Percentiles rank a stretch among this genome's conserved stretches.
phyloP scores from a whole-genome alignment of 2,888 invertebrate genomes.

The Lasioglossum morio region DNA sequence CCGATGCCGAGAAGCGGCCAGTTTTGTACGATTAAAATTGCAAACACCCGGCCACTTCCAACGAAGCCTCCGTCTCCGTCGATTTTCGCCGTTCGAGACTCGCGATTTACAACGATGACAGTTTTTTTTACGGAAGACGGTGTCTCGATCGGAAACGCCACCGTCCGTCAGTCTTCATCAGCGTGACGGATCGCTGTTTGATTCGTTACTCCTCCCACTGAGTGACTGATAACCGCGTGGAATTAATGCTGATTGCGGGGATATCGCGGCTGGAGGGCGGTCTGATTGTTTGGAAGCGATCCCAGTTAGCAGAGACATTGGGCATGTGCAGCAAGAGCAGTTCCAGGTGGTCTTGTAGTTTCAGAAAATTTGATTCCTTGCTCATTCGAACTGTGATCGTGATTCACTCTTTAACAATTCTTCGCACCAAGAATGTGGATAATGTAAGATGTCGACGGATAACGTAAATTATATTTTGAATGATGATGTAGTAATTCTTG shows the following conservation, averaged over 20 bases:
- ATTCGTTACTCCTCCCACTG: background rate
- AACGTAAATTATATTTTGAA: too few relatives aligned
- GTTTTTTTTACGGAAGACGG: background rate
- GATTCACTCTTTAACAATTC: too few relatives aligned
- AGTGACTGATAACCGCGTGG: background rate
- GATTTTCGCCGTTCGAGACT: background rate
- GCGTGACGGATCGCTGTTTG: background rate
- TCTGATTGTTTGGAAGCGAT: background rate
- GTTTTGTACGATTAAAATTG: conserved; percentile 35
- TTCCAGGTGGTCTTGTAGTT: background rate
- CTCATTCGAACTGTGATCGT: too few relatives aligned
- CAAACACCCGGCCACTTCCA: conserved; percentile 6
- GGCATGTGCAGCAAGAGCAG: background rate
- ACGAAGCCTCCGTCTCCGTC: background rate
- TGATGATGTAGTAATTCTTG: too few relatives aligned
- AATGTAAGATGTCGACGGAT: too few relatives aligned
- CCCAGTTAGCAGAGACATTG: background rate
- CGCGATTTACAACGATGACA: background rate
- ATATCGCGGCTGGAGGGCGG: background rate
- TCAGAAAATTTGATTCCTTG: background rate
- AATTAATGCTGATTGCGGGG: background rate
- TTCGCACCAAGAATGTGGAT: too few relatives aligned
- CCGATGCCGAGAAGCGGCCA: conserved; percentile 12
- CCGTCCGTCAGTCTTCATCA: background rate
- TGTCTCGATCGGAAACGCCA: background rate